Evolutionary conservation across 2,888 invertebrate species (phyloP).

Genomic region (Yponomeuta cagnagella): DNA sequence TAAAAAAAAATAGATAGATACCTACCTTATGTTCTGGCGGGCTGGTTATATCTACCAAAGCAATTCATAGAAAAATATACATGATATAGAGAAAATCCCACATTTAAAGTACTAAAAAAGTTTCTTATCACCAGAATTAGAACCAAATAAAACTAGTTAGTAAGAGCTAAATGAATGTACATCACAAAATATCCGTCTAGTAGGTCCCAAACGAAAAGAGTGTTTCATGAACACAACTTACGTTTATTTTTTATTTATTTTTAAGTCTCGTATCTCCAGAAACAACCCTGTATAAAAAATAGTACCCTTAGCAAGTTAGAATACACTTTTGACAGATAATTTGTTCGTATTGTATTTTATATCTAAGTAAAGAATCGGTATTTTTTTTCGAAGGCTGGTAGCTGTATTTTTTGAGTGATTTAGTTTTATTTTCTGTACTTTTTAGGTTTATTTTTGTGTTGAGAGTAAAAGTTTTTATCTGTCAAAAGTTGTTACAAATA

Average conservation of each 20-base stretch:
- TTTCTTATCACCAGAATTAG: not conserved
- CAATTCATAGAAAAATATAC: no score
- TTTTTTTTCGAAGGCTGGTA: constrained; percentile 10
- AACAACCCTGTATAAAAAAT: constrained; percentile 62
- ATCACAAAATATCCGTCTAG: constrained; percentile 45
- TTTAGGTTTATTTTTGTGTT: constrained; percentile 14
- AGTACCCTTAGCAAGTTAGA: constrained; percentile 68
- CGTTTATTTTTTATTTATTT: constrained; percentile 26
- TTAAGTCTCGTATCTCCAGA: constrained; percentile 29
- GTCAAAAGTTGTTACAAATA: constrained; percentile 39
- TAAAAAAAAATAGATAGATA: no score
- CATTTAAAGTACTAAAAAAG: no score
- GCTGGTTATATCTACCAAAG: no score
- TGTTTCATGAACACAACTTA: constrained; percentile 4
- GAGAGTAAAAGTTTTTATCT: constrained; percentile 29
- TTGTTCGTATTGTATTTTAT: constrained; percentile 22
- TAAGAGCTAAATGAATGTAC: constrained; percentile 29
- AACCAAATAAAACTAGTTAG: not conserved
- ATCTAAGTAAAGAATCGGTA: constrained; percentile 3
- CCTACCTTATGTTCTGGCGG: no score
- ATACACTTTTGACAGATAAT: constrained; percentile 47
- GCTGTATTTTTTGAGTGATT: not conserved
- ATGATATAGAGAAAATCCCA: no score
- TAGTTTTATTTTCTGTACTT: constrained; percentile 4
- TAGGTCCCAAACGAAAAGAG: constrained; percentile 31